These are phyloP conservation scores for Amphimedon queenslandica DNA, from an alignment of 37 sponge, comb jelly and placozoan species.

Conservation along the genomic window DNA sequence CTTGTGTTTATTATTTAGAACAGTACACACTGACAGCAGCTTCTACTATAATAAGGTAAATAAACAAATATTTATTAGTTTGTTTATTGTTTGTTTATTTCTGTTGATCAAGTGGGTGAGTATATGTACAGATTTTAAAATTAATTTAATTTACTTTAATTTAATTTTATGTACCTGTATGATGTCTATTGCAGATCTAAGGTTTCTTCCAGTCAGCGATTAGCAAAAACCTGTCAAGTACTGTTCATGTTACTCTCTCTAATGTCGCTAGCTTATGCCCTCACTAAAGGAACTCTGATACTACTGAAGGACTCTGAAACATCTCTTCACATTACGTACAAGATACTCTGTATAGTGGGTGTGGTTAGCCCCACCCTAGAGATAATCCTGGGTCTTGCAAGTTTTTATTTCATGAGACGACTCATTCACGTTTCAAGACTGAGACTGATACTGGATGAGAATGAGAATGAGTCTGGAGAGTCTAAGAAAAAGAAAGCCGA, in stretches of 20 bases:
- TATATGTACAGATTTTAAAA: no score
- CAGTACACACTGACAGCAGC: constrained; percentile 18
- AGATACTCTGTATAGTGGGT: constrained; percentile 30
- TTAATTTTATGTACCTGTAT: no score
- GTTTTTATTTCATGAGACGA: constrained; percentile 28
- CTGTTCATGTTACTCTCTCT: constrained; percentile 12
- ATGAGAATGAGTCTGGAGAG: not conserved
- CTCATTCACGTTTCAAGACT: constrained; percentile 20
- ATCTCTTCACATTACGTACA: constrained; percentile 63
- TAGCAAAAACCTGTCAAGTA: constrained; percentile 7
- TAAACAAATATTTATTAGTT: no score
- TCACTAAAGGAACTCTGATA: constrained; percentile 45
- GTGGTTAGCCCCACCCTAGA: constrained; percentile 49
- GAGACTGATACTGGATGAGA: constrained; percentile 27
- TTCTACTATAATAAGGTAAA: not conserved
- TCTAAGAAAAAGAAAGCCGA: constrained; percentile 23
- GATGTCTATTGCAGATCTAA: no score
- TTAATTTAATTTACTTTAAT: no score
- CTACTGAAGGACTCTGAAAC: not conserved
- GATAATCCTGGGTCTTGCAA: constrained; percentile 16
- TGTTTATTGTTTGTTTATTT: not conserved
- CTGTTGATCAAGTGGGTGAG: not conserved
- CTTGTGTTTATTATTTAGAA: constrained; percentile 49
- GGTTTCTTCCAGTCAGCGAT: not conserved
- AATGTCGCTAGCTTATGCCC: constrained; percentile 28